Base-by-base conservation (phyloP, 2,888 invertebrate species). In the Noctua janthe region DNA sequence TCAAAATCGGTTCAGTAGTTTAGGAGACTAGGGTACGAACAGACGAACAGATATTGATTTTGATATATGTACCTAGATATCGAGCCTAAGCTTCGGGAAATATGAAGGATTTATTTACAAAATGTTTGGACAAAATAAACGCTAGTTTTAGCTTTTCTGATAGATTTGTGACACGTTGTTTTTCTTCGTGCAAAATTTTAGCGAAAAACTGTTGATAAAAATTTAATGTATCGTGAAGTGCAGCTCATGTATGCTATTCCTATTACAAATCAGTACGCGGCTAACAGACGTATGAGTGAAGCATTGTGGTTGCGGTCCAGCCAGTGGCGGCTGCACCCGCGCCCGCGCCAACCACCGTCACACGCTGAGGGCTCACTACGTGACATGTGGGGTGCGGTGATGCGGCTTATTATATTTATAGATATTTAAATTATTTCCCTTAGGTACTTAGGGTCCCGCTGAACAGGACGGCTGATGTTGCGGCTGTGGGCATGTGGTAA, bases 251-350 rank as follows among this genome's bases (percentile, higher is more conserved):
- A 39, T 20, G 15, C n/a, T 62, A 64, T 64, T 72, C 6, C 49
- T 64, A 72, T 73, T 71, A 78, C 49, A 74, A 71, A 80, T 78
- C 80, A 75, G 67, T 67, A 62, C 70, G 35, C 11, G 74, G 81
- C 66, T 51, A 69, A 81, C 82, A 76, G 89, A 87, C 82, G 80
- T 85, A 78, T 89, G 88, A 89, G 83, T 89, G 89, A 89, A 87
- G 84, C 73, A 67, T 77, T 89, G 89, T 62, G 91, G 91, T 89
- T 87, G 83, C 83, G 90, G 84, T 80, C 67, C 54, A 78, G 72
- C 81, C 87, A 81, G 80, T 74, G 76, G 78, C 59, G 69, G 80
- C 72, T 67, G 51, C 11, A 76, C 62, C 47, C 77, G 74, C 78
- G 75, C 80, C 47, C 66, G 71, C 78, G 74, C 69, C 70, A 47